Evolutionary conservation across 2,888 invertebrate genomes (phyloP), one percentile per base, ranked within the genome.

Genomic region (Lepidocyrtoides sp.): DNA sequence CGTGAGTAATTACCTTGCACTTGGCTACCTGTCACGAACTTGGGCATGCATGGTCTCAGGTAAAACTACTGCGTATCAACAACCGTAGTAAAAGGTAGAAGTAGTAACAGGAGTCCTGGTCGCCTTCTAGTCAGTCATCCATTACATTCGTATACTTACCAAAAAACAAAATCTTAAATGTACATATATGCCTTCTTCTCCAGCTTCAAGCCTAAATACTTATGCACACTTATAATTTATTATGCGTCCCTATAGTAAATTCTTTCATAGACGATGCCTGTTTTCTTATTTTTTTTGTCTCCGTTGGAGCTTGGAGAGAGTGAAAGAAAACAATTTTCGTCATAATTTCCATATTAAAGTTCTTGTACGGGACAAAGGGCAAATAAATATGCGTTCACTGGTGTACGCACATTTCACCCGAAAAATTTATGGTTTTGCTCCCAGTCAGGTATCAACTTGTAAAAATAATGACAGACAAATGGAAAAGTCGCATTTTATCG

Each of bases 1-100:
- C 77, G 87, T 72, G 91, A 91, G 91, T 91, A 91, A 91, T 91
- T 91, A 91, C 87, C 91, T 91, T 91, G 87, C 91, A 91, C 91
- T 91, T 91, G 87, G 87, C 91, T 91, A 87, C 91, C 91, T 87
- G 91, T 91, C 91, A 91, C 91, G 91, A 91, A 91, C 86, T 44
- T 81, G 60, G 57, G 81, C 81, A 81, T 57, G 81, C 41, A 81
- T 60, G 36, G 81, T 5, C 41, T 81, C 36, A 26, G 23, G 41
- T 0, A 51, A 51, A 77, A 77, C 48, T 23, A 77, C 77, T 23
- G 41, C 36, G 77, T 5, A 51, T 20, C 48, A 77, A 77, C 77
- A 77, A 51, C 85, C 32, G 8, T 3, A 63, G 60, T 26, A 17
- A 26, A 72, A n/a, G 57, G 48, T 17, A 32, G 26, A 14, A 54